Evolutionary conservation across 2,113 vertebrate species (phyloP), one percentile per base, ranked within the genome.

Genomic region (Corydoras maculifer): DNA sequence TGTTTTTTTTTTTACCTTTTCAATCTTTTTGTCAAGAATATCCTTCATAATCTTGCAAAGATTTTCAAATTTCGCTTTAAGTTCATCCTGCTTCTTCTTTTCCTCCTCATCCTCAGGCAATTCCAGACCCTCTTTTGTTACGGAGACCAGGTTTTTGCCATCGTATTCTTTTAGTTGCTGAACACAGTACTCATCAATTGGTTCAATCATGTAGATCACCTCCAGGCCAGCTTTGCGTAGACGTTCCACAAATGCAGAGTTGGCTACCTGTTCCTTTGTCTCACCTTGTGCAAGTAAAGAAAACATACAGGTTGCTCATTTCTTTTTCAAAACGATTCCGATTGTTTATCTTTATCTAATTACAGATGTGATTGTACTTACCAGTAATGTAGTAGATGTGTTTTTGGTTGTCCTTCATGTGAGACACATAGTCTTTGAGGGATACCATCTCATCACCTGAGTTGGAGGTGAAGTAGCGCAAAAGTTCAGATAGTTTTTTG

Each of bases 341-440:
- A 13, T 55, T 7, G n/a, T 13, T 4, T 7, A 57, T 57, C 6
- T 10, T 14, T 7, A 43, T 13, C 8, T 14, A 35, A 67, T 1
- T 25, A 14, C 25, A 6, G 9, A 48, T 5, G 1, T n/a, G 11
- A 14, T n/a, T 7, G 10, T 69, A 50, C 85, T 78, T 72, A 92
- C 97, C 97, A 75, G 97, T 99, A 13, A 98, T 99, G 64, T 98
- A 98, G 68, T 99, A 98, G 62, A 99, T 94, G 0, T 97, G 94
- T 3, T 98, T 98, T 88, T 99, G 96, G 83, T 90, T 96, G 0
- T 98, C 96, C 84, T 98, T 99, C 96, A 99, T 98, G 0, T 96
- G 88, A 1, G 93, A 91, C 8, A 96, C 94, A 1, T 98, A 99
- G 67, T 99, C 96, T 79, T 98, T 99, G 58, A 99, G 84, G 3